Evolutionary conservation across 2,113 vertebrate species (phyloP), one percentile per base, ranked within the genome.

Genomic region (Zingel zingel): DNA sequence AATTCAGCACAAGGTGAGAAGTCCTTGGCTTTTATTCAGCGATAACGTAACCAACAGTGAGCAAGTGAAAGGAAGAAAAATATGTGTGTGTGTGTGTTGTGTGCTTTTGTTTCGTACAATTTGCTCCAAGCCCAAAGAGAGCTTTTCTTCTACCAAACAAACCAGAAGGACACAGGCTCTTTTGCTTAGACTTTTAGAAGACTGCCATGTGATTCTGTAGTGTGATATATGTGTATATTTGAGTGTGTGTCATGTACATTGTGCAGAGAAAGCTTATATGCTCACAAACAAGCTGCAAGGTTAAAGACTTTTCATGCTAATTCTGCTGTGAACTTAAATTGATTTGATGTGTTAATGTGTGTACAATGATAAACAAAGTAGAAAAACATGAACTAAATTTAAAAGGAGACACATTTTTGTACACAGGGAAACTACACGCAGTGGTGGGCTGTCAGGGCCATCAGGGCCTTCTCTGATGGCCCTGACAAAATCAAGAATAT

Each of bases 21-120:
- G 80, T 61, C 57, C 50, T 70, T 68, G 75, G 25, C 77, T 79
- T 71, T 72, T 54, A 76, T 81, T 72, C 59, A 72, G 27, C 4
- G 45, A 47, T n/a, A 73, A 64, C 16, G 2, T 30, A 27, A 66
- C 47, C 68, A 51, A 72, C 75, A 50, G 56, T 0, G 66, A 85
- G 77, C 2, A 1, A 69, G 18, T n/a, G 5, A 73, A 77, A 58
- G 9, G 48, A 68, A n/a, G 58, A 13, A 65, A 82, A 65, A 45
- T 48, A 13, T 25, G 33, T 51, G 14, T 54, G 30, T 43, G 12
- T 56, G 64, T 71, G n/a, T 71, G 62, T 63, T 59, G 57, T 61
- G 27, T 54, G 74, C 23, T 47, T 61, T 27, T 53, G 73, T 81
- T 67, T 65, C 12, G 43, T 43, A 76, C 74, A 71, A 12, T 81